These are phyloP conservation scores for Neosalanx taihuensis DNA, from an alignment of 2,797 vertebrate species.

Conservation along the genomic window DNA sequence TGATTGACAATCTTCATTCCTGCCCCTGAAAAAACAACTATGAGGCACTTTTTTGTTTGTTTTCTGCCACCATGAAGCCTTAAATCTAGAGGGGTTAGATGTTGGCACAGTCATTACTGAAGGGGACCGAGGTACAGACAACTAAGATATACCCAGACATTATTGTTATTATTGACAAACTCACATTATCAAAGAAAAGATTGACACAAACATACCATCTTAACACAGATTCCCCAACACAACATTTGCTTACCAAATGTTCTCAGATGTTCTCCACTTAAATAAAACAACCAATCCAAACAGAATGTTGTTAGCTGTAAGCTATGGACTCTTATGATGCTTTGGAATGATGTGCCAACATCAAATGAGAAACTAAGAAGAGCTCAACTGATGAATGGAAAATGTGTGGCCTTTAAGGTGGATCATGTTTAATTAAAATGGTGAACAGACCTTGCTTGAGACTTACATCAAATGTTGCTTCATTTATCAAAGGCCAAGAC, in stretches of 20 bases:
- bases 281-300: constrained; percentile 24
- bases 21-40: neutral
- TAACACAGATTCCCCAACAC: neutral
- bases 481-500: constrained; percentile 14
- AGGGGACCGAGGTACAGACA: constrained; percentile 29
- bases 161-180: constrained; percentile 21
- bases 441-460: constrained; percentile 6
- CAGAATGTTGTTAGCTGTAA: constrained; percentile 38
- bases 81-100: constrained; percentile 22
- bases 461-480: neutral
- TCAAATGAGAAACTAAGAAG: constrained; percentile 47
- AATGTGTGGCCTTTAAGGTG: constrained; percentile 29
- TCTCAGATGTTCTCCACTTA: too few species aligned
- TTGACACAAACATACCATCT: constrained; percentile 10
- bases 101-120: constrained; percentile 54
- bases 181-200: constrained; percentile 19
- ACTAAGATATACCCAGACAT: constrained; percentile 14
- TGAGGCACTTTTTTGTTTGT: constrained; percentile 61
- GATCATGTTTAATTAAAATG: neutral
- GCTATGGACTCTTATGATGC: constrained; percentile 52
- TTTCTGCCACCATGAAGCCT: constrained; percentile 21
- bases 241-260: too few species aligned
- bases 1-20: too few species aligned
- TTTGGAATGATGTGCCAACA: constrained; percentile 44
- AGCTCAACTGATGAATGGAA: constrained; percentile 38